These are phyloP conservation scores for Phrynosoma blainvillii DNA, from an alignment of 2,113 vertebrate species.

Conservation along the genomic window DNA sequence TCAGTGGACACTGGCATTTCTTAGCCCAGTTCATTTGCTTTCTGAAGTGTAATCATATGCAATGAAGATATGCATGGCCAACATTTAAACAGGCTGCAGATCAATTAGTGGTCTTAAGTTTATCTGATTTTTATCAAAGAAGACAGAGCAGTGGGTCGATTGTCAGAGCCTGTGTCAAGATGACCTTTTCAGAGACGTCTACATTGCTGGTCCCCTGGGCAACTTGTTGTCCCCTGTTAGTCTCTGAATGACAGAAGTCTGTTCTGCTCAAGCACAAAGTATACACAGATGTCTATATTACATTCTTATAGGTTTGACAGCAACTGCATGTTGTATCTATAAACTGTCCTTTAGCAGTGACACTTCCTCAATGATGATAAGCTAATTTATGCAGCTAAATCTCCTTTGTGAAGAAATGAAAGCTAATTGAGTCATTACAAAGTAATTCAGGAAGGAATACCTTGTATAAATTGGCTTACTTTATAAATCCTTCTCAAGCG, in stretches of 20 bases:
- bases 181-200: conserved; percentile 99
- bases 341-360: conserved; percentile 99
- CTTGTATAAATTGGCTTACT: conserved; percentile 98
- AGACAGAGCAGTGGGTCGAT: conserved; percentile 98
- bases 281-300: conserved; percentile 99
- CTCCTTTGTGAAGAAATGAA: conserved; percentile 99
- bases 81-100: conserved; percentile 91
- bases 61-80: conserved; percentile 91
- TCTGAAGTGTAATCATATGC: conserved; percentile 86
- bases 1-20: conserved; percentile 82
- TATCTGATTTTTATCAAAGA: conserved; percentile 99
- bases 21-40: conserved; percentile 80
- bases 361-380: conserved; percentile 98
- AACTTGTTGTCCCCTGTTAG: conserved; percentile 92
- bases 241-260: conserved; percentile 99
- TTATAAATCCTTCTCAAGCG: conserved; percentile 96
- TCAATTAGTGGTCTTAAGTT: conserved; percentile 97
- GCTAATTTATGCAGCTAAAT: conserved; percentile 99
- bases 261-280: conserved; percentile 99
- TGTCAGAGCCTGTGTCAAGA: conserved; percentile 98
- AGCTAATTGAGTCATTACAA: conserved; percentile 99
- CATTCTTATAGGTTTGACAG: conserved; percentile 92
- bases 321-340: conserved; percentile 99
- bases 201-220: conserved; percentile 89
- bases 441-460: conserved; percentile 95